A percentile compares a stretch with the other conserved stretches of the same genome.
Conservation (phyloP, 2,797 vertebrate species). For the Psittacula derbiana region DNA sequence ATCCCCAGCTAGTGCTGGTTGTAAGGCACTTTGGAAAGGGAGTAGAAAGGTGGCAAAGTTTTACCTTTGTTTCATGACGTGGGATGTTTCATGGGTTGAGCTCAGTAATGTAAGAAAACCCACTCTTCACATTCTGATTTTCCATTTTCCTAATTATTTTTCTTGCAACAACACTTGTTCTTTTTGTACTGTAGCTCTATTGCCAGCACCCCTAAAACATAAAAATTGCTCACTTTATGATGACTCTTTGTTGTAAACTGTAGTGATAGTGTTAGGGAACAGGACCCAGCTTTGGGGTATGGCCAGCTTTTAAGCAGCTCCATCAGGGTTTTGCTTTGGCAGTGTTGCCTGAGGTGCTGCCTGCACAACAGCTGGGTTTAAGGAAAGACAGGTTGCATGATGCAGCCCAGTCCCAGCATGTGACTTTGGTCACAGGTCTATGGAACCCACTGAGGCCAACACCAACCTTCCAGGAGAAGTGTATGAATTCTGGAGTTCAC, state of each 20-base stretch:
- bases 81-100: background rate
- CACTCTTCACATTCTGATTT: background rate
- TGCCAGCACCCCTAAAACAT: background rate
- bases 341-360: background rate
- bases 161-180: fast-evolving
- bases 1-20: background rate
- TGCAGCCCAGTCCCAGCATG: background rate
- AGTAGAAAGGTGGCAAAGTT: background rate
- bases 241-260: background rate
- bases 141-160: background rate
- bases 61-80: background rate
- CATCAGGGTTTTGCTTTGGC: background rate
- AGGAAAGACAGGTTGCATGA: background rate
- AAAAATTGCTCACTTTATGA: background rate
- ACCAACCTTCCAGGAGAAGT: background rate
- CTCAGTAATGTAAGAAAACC: background rate
- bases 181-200: background rate
- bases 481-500: background rate
- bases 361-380: background rate
- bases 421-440: background rate
- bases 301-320: background rate
- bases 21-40: background rate
- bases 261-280: background rate
- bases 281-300: background rate
- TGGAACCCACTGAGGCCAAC: fast-evolving